Evolutionary conservation across 2,888 invertebrate genomes (phyloP), one percentile per base, ranked within the genome.

Genomic region (Tupiocoris notatus): DNA sequence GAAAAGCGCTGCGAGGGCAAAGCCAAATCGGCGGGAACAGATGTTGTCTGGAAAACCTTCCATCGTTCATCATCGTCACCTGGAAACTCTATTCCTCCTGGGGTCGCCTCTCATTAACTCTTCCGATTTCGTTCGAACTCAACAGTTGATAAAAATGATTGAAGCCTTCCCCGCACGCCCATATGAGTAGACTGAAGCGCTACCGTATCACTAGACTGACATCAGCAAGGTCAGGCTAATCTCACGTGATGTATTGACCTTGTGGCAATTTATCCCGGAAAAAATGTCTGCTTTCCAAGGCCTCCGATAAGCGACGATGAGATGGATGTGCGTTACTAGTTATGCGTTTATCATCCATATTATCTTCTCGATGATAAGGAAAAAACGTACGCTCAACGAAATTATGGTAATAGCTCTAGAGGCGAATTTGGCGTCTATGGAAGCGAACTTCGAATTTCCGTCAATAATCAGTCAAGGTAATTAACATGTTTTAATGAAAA

Each of bases 11-110:
- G 73, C 62, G 21, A 63, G 70, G 70, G 59, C 22, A 20, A 58
- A 39, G 39, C 39, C 39, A 12, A 39, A 39, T 39, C 39, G 39
- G 70, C 57, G 54, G 73, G 73, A 73, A 73, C 73, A 73, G 73
- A 73, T 73, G 73, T 73, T 73, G 73, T 73, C 62, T 61, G 73
- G 73, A 73, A 73, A 73, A 54, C 39, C 62, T 63, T 17, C 22
- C 57, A 73, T 73, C 73, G 73, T 73, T 63, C 62, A 73, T 73
- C 73, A 73, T 62, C 73, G 62, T 73, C 73, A 73, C 73, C 73
- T 73, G 73, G 73, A 16, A 39, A 39, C 39, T 39, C 6, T 39
- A 39, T 39, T 39, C 39, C 54, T 61, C 20, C 25, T 16, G n/a
- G 3, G 71, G 61, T 71, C 71, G 73, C 63, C 73, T 73, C 73